Evolutionary conservation across 2,113 vertebrate species (phyloP).

Genomic region (Myrmecophaga tridactyla): DNA sequence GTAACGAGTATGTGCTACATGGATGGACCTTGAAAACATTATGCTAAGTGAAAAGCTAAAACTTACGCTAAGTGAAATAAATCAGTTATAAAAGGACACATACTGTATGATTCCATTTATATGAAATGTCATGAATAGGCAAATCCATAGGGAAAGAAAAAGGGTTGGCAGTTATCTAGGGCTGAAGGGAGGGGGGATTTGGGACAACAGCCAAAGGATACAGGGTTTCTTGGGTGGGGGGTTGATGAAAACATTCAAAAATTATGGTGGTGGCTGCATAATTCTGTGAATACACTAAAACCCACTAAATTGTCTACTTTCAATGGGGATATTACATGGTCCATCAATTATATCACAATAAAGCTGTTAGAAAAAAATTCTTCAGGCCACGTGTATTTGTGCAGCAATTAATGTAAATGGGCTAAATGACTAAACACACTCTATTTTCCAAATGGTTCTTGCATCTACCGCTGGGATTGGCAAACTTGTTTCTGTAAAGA

Average conservation of each 20-base stretch:
- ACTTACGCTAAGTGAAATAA: not conserved
- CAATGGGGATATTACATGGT: not conserved
- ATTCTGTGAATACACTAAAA: not conserved
- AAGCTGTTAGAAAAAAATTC: not conserved
- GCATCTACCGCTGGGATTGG: not conserved
- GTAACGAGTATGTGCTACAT: not conserved
- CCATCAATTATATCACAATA: not conserved
- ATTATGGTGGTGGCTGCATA: not conserved
- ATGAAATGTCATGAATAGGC: not conserved
- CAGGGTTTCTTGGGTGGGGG: not conserved
- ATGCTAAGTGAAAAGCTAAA: too few species aligned
- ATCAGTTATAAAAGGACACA: not conserved
- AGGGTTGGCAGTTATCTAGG: not conserved
- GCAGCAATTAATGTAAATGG: not conserved
- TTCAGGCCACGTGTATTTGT: not conserved
- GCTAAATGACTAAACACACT: not conserved
- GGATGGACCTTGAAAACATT: not conserved
- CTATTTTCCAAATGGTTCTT: not conserved
- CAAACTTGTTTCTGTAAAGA: not conserved
- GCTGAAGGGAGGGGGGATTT: not conserved
- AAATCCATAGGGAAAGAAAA: not conserved
- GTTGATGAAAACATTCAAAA: slow-evolving; percentile 18
- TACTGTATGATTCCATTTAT: not conserved
- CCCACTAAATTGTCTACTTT: not conserved
- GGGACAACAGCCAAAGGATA: not conserved